phyloP scores from a whole-genome alignment of 1,140 invertebrate genomes.

The Colletes latitarsis region DNA sequence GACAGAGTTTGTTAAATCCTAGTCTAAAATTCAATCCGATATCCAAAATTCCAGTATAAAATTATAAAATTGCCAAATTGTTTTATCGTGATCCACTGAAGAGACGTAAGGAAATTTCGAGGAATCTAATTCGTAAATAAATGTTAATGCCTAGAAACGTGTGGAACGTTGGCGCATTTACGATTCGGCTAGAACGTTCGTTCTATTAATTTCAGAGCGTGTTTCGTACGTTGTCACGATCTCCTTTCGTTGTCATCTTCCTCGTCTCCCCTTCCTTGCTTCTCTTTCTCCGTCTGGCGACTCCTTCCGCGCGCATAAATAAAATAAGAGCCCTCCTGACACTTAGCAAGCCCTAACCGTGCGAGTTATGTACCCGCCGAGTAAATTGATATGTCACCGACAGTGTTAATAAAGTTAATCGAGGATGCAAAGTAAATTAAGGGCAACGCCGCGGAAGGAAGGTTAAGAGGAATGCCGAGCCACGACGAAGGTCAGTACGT shows the following conservation, averaged over 20 bases:
- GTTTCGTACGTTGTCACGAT: slow-evolving; percentile 16
- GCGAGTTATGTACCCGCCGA: slow-evolving; percentile 4
- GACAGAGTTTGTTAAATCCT: no score
- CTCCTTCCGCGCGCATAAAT: slow-evolving; percentile 42
- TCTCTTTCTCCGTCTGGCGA: not conserved
- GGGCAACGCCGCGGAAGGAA: not conserved
- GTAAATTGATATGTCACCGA: slow-evolving; percentile 45
- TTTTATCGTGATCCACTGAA: not conserved
- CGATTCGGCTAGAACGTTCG: slow-evolving; percentile 28
- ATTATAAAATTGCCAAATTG: no score
- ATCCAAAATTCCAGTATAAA: no score
- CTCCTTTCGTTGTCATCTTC: slow-evolving; percentile 6
- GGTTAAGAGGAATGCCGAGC: not conserved
- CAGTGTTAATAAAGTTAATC: slow-evolving; percentile 48
- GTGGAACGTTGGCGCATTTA: slow-evolving; percentile 36
- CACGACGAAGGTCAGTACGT: not conserved
- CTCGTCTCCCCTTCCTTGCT: slow-evolving; percentile 9
- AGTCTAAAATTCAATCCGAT: no score
- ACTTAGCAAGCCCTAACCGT: slow-evolving; percentile 34
- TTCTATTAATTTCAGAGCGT: slow-evolving; percentile 38
- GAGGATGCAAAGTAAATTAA: slow-evolving; percentile 23
- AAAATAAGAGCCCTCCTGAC: slow-evolving; percentile 41
- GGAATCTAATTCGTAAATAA: slow-evolving; percentile 37
- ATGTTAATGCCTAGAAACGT: slow-evolving; percentile 44
- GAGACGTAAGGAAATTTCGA: not conserved